Evolutionary conservation across 1,140 invertebrate species (phyloP).

Genomic region (Drosophila kohkoa): DNA sequence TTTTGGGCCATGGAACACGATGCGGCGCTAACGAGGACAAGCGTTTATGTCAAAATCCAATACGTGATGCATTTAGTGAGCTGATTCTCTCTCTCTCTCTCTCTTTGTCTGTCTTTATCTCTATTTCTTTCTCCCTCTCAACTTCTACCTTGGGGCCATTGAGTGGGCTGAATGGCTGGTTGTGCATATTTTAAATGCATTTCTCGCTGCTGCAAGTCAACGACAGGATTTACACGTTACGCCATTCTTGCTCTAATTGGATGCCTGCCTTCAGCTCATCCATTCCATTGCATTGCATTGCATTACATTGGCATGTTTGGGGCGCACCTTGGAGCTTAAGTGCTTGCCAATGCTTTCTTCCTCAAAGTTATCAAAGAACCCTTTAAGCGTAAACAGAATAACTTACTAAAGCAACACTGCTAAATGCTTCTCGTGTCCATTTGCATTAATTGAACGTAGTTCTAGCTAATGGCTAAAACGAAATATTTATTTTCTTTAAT

Average conservation of each 20-base stretch:
- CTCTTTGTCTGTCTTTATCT: slow-evolving; percentile 15
- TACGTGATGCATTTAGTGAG: slow-evolving; percentile 81
- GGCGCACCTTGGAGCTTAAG: slow-evolving; percentile 24
- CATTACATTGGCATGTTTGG: slow-evolving; percentile 14
- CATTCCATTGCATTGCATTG: neutral
- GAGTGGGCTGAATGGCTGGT: slow-evolving; percentile 5
- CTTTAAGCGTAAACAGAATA: slow-evolving; percentile 7
- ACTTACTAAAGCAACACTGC: neutral
- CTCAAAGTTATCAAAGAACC: slow-evolving; percentile 7
- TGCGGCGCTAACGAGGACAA: slow-evolving; percentile 82
- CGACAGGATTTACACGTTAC: slow-evolving; percentile 72
- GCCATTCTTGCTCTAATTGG: slow-evolving; percentile 80
- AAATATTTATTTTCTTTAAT: neutral
- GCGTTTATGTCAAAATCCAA: slow-evolving; percentile 83
- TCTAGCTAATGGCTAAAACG: neutral
- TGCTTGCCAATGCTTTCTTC: slow-evolving; percentile 35
- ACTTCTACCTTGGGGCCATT: slow-evolving; percentile 1
- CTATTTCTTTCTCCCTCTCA: neutral
- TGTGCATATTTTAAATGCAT: slow-evolving; percentile 67
- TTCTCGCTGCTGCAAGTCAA: slow-evolving; percentile 49
- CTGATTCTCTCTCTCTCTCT: slow-evolving; percentile 2
- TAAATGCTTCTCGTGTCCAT: neutral
- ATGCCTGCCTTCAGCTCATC: slow-evolving; percentile 55
- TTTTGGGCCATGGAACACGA: slow-evolving; percentile 61
- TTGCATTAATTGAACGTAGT: neutral